Evolutionary conservation across 2,888 invertebrate species (phyloP), one percentile per base, ranked within the genome.

Genomic region (Orchesellides sinensis): DNA sequence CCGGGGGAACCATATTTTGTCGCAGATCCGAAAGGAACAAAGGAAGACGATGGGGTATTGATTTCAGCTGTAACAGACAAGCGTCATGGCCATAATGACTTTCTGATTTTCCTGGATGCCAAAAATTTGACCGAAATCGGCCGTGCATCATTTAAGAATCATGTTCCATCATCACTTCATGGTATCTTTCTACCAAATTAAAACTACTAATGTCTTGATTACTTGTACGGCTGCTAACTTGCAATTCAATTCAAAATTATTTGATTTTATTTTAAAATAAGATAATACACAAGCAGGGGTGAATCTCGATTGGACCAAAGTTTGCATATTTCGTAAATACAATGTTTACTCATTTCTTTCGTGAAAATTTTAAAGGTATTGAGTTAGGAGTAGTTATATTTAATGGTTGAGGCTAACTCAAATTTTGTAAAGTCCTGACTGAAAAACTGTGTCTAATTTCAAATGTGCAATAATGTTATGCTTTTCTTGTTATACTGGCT

Each of bases 1-100:
- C 74, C 74, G 3, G 63, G 72, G 0, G 63, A 74, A 10, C 75
- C 82, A 1, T 35, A n/a, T 1, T 82, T 82, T 47, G 56, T 82
- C 12, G 23, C 82, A 19, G 59, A 82, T 21, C 75, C 69, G 0
- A 75, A 75, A 56, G 72, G 73, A 12, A 49, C 47, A 3, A n/a
- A 45, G 14, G 83, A 83, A 8, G 83, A 83, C 47, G 83, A 83
- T 21, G 83, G 83, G 1, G 72, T 83, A 17, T 19, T 78, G 1
- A 56, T 83, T 17, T 19, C 61, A 23, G 70, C 40, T 3, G 5
- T 70, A 12, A 79, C 79, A 2, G 70, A 79, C n/a, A 47, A 25
- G 21, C 56, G 66, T 14, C n/a, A 23, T 4, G 45, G 14, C 4
- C 54, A 70, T n/a, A 32, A 32, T 27, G 77, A 78, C 23, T 35